Evolutionary conservation across 2,888 invertebrate species (phyloP), one percentile per base, ranked within the genome.

Genomic region (Sarcophaga caerulescens): DNA sequence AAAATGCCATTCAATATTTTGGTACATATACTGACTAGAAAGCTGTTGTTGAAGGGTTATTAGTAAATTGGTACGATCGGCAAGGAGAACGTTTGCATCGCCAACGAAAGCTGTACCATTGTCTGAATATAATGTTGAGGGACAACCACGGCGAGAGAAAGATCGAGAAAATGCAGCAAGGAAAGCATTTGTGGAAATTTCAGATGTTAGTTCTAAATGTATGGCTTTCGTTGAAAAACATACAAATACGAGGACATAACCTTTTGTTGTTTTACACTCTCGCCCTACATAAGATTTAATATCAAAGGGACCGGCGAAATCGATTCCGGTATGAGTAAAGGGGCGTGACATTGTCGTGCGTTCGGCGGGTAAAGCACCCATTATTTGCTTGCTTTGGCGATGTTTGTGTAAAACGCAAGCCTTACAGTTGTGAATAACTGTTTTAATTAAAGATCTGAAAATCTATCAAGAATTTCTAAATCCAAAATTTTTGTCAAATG

Each of bases 51-150:
- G 23, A n/a, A 75, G 17, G 14, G 63, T 6, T 3, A 2, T 23
- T 3, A 70, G 70, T 5, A 70, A 23, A n/a, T 57, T 23, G 0
- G 0, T 25, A 12, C 14, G 25, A 70, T 70, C n/a, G 21, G 12
- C 5, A 4, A 17, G 3, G 4, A n/a, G 25, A 47, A 57, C 25
- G 2, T 57, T 65, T 1, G 57, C 65, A 6, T 57, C 65, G 10
- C 57, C 66, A 17, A 76, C 66, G 66, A 66, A 66, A 21, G 66
- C 57, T 11, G 66, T 66, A 25, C 66, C 75, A 52, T 76, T 76
- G 19, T 76, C 66, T 3, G 66, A 76, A 25, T 66, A 66, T 2
- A 76, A 66, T 8, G 10, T 23, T 12, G 14, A 52, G 10, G 76
- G 76, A 35, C 68, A 69, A 45, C 69, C 60, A 10, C 68, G 69